Evolutionary conservation across 2,797 vertebrate species (phyloP), one percentile per base, ranked within the genome.

Genomic region (Periparus ater): DNA sequence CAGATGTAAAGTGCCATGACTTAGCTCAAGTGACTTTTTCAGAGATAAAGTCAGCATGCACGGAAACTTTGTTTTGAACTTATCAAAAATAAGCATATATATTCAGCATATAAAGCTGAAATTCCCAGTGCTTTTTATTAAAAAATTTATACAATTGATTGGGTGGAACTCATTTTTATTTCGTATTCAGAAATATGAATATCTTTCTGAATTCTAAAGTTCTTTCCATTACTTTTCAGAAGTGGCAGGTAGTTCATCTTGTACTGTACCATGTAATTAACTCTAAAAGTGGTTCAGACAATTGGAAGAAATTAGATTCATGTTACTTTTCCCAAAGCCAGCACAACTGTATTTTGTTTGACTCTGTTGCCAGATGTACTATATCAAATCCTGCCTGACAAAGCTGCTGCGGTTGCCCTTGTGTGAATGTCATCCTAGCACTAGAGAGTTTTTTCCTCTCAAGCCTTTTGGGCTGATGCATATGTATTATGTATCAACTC

Each of bases 331-430:
- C 81, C 85, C 47, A 81, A 89, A 92, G 62, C 77, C 76, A 75
- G 61, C 77, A 23, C 53, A 88, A 50, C 63, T 77, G 71, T 92
- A 68, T 94, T 94, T 86, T 85, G 83, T 73, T 93, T 90, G 63
- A 81, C 48, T 84, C 36, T 32, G 48, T 83, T 94, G 85, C 82
- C 77, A 86, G 74, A 87, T 13, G 2, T 91, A 63, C 60, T 91
- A 70, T 60, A 78, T 96, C 50, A 90, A 93, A 95, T 88, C 53
- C 62, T 76, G 88, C 70, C 76, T 77, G 88, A 85, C 83, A 84
- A 95, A 77, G 88, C 89, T 94, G 89, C 82, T 91, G 92, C 58
- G 51, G 76, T 96, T 34, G 96, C 94, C 93, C 91, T 96, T 96
- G 89, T 73, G 63, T 87, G 88, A 96, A 96, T 95, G 94, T 95